Base-by-base conservation (phyloP, 2,113 vertebrate genomes). In the Tragelaphus strepsiceros region DNA sequence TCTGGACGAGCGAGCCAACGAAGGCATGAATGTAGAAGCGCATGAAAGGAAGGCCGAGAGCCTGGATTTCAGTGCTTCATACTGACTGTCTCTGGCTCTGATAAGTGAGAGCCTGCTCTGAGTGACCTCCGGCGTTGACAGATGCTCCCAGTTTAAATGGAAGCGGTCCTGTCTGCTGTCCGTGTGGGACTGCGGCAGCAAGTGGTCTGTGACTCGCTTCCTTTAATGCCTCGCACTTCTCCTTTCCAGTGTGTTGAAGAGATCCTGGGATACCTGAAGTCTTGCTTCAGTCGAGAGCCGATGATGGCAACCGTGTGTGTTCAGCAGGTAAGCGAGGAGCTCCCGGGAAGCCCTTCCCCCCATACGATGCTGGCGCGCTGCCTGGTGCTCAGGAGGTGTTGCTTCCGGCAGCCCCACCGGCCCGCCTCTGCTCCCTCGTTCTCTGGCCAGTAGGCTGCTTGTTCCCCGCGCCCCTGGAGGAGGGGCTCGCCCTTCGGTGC, bases 241-340 rank as follows among this genome's bases (percentile, higher is more conserved):
- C 56, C 22, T 86, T 56, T 67, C n/a, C 90, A 99, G 99, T 99
- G 99, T 97, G 99, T 99, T 7, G 99, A 99, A 98, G 99, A 99
- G 98, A 99, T 99, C 96, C 98, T 99, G 82, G 99, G 99, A 6
- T 99, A 99, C 95, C 98, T 99, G 74, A 99, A 99, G 94, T 99
- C 99, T 11, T 99, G 99, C 98, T 99, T 99, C 98, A 99, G 98
- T 93, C 99, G 99, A 96, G 99, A 99, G 94, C 99, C 99, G 3
- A 99, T 99, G 94, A 99, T 99, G 99, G 99, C 99, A 5, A 99
- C 99, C 0, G 99, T 99, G 7, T 99, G 99, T 96, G 99, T 99
- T 2, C 99, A 99, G 90, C 99, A 99, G 99, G 99, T 99, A 83
- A 98, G 98, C 46, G 56, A 13, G 16, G 39, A 28, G 1, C 80